Evolutionary conservation across 2,888 invertebrate species (phyloP).

Genomic region (Dasypolia templi): DNA sequence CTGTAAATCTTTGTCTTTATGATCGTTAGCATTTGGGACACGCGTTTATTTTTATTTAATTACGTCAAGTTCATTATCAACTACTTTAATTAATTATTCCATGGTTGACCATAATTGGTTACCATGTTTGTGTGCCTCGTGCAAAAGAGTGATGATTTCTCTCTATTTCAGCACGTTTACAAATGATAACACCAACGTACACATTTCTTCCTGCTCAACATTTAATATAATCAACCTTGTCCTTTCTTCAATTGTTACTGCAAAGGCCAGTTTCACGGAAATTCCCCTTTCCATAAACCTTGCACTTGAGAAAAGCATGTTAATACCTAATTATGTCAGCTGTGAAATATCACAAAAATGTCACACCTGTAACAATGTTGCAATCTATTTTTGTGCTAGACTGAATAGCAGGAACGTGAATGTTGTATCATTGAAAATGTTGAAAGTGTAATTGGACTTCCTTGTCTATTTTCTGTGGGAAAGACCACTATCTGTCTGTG

Average conservation of each 20-base stretch:
- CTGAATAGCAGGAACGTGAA: conserved; percentile 9
- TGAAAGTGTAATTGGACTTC: conserved; percentile 9
- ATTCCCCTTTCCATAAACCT: conserved; percentile 23
- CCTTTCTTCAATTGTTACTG: conserved; percentile 29
- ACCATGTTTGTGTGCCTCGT: neutral
- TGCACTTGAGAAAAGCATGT: conserved; percentile 48
- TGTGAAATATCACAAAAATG: conserved; percentile 5
- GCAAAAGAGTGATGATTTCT: neutral
- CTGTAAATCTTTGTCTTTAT: conserved; percentile 30
- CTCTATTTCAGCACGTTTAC: neutral
- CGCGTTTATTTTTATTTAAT: conserved; percentile 3
- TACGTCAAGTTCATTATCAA: neutral
- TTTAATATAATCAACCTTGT: conserved; percentile 25
- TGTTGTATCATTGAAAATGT: conserved; percentile 35
- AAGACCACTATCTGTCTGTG: neutral
- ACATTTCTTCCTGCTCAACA: neutral
- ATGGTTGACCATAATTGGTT: too few relatives aligned
- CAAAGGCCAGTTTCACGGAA: conserved; percentile 38
- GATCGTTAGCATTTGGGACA: conserved; percentile 1
- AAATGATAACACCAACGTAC: neutral
- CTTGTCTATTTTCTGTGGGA: neutral
- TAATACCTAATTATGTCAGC: neutral
- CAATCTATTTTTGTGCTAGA: conserved; percentile 9
- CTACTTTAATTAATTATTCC: neutral
- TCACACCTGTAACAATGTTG: conserved; percentile 47